phyloP scores from a whole-genome alignment of 2,888 invertebrate species.

The Tipula confusa region DNA sequence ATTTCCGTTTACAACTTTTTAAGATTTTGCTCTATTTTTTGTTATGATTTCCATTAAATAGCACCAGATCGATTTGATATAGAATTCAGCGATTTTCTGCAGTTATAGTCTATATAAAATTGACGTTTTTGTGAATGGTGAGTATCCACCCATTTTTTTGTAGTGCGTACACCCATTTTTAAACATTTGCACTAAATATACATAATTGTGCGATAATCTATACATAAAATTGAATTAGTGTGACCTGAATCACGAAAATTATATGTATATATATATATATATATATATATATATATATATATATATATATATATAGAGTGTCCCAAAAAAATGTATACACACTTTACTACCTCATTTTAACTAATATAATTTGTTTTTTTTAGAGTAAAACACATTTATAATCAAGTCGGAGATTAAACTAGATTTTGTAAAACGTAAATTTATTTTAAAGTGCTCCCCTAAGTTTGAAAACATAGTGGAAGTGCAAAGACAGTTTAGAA shows the following conservation, averaged over 20 bases:
- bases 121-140: not conserved
- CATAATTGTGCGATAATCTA: not conserved
- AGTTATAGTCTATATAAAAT: not conserved
- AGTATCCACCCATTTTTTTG: not conserved
- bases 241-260: not conserved
- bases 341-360: too few relatives aligned
- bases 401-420: too few relatives aligned
- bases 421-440: too few relatives aligned
- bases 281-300: too few relatives aligned
- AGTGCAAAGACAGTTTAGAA: too few relatives aligned
- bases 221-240: not conserved
- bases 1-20: not conserved
- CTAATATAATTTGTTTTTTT: too few relatives aligned
- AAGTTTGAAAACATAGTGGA: too few relatives aligned
- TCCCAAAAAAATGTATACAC: too few relatives aligned
- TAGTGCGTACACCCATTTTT: not conserved
- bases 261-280: too few relatives aligned
- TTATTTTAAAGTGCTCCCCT: too few relatives aligned
- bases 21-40: not conserved
- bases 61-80: not conserved
- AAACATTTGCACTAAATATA: not conserved
- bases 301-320: too few relatives aligned
- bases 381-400: too few relatives aligned
- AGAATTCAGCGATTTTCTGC: not conserved
- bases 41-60: not conserved